phyloP scores from a whole-genome alignment of 2,888 invertebrate genomes.

The Dynastes maya region DNA sequence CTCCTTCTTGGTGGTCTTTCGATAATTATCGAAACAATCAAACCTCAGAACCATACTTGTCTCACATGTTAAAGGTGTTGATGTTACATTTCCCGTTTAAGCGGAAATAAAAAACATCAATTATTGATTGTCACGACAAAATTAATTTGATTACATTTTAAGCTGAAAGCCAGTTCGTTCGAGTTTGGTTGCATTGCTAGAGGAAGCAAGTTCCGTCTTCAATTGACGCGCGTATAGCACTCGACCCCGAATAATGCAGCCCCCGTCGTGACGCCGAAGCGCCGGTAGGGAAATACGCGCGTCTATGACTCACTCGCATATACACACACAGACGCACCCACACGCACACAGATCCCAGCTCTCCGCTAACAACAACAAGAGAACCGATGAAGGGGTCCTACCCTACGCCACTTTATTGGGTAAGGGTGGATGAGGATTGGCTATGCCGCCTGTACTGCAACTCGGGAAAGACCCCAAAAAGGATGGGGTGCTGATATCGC shows the following conservation, averaged over 20 bases:
- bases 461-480: conserved; percentile 62
- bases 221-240: conserved; percentile 53
- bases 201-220: not conserved
- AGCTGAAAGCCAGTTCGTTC: too few relatives aligned
- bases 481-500: conserved; percentile 61
- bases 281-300: conserved; percentile 59
- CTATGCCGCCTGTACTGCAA: conserved; percentile 65
- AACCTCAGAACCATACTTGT: too few relatives aligned
- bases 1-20: too few relatives aligned
- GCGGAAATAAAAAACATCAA: too few relatives aligned
- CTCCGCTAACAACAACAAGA: not conserved
- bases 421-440: conserved; percentile 66
- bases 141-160: too few relatives aligned
- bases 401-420: conserved; percentile 63
- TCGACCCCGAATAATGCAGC: conserved; percentile 51
- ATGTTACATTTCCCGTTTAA: too few relatives aligned
- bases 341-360: not conserved
- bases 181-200: too few relatives aligned
- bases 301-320: conserved; percentile 66
- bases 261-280: conserved; percentile 34
- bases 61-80: too few relatives aligned
- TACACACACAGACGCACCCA: too few relatives aligned
- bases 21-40: too few relatives aligned
- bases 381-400: conserved; percentile 57
- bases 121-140: too few relatives aligned